phyloP scores from a whole-genome alignment of 1,140 invertebrate genomes.

The Drosophila murphyi region DNA sequence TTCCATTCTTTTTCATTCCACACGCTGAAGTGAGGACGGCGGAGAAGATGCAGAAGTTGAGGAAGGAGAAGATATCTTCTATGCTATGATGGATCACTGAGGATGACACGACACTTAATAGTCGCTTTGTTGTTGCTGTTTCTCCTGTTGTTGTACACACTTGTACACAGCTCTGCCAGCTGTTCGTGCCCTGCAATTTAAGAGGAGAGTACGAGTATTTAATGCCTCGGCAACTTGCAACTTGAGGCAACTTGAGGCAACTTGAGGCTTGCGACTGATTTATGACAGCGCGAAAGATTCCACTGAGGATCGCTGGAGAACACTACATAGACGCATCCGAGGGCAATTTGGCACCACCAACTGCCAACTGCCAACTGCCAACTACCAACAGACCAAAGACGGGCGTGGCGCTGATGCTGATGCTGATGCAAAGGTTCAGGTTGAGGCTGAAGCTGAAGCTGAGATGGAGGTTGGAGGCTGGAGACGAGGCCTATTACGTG shows the following conservation, averaged over 20 bases:
- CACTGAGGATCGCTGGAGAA: slow-evolving; percentile 39
- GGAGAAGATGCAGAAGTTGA: background rate
- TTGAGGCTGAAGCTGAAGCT: slow-evolving; percentile 28
- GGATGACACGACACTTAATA: slow-evolving; percentile 79
- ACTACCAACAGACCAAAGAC: slow-evolving; percentile 27
- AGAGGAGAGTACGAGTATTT: slow-evolving; percentile 68
- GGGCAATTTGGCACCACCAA: slow-evolving; percentile 61
- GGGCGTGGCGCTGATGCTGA: slow-evolving; percentile 67
- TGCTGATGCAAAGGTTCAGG: background rate
- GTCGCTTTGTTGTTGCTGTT: slow-evolving; percentile 54
- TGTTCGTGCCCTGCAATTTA: slow-evolving; percentile 71
- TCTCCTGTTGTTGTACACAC: slow-evolving; percentile 41
- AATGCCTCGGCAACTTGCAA: slow-evolving; percentile 41
- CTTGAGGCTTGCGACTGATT: slow-evolving; percentile 68
- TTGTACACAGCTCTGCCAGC: slow-evolving; percentile 39
- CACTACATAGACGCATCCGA: slow-evolving; percentile 38
- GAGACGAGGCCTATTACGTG: slow-evolving; percentile 68
- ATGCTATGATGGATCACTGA: slow-evolving; percentile 72
- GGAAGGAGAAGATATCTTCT: slow-evolving; percentile 40
- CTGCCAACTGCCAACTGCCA: background rate
- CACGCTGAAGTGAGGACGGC: background rate
- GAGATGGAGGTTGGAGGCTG: slow-evolving; percentile 16
- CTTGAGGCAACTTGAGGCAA: slow-evolving; percentile 33
- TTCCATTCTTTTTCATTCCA: slow-evolving; percentile 16
- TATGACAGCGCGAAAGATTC: slow-evolving; percentile 69